These are phyloP conservation scores for Anthonomus grandis DNA, from an alignment of 1,140 invertebrate species.

Conservation along the genomic window DNA sequence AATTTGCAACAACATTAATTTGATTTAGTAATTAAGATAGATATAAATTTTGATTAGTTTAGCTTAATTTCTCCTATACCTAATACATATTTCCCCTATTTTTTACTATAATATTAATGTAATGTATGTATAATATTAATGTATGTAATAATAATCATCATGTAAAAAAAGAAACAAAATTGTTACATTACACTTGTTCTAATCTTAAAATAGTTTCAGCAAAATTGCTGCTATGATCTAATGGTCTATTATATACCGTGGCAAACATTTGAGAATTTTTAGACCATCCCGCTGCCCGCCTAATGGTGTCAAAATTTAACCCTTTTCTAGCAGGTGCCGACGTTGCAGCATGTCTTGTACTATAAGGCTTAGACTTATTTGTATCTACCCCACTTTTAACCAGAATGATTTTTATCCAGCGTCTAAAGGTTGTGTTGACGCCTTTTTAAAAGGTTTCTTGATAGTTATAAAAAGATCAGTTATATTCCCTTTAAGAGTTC, in stretches of 20 bases:
- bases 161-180: no score
- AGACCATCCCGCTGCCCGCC: not conserved
- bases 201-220: no score
- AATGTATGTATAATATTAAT: no score
- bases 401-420: slow-evolving; percentile 37
- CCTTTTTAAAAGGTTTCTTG: slow-evolving; percentile 6
- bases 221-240: not conserved
- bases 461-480: not conserved
- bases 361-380: slow-evolving; percentile 29
- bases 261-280: not conserved
- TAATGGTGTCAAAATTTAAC: not conserved
- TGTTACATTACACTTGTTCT: no score
- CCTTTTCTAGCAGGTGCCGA: not conserved
- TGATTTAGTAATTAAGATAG: no score
- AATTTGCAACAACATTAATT: no score
- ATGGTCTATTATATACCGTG: not conserved
- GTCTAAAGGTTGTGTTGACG: slow-evolving; percentile 30
- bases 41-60: no score
- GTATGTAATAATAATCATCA: no score
- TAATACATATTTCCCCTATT: no score
- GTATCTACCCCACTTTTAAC: slow-evolving; percentile 32
- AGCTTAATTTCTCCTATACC: no score
- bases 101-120: no score
- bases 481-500: not conserved
- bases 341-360: slow-evolving; percentile 34